phyloP scores from a whole-genome alignment of 2,113 vertebrate species.

The Corvus moneduloides region DNA sequence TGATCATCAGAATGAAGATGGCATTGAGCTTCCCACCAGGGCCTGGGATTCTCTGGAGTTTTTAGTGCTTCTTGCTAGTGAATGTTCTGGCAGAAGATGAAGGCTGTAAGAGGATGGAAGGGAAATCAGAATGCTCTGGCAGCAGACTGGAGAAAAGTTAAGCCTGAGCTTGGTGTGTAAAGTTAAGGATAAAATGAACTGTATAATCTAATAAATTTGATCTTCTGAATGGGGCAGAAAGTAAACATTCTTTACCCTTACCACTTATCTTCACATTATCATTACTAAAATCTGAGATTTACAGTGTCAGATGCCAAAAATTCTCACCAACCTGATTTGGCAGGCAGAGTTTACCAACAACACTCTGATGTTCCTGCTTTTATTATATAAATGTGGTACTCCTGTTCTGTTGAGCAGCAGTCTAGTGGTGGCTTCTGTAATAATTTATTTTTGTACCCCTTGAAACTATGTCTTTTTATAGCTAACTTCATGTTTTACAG shows the following conservation, averaged over 20 bases:
- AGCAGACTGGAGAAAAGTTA: background rate
- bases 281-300: background rate
- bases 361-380: background rate
- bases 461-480: background rate
- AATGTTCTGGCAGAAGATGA: background rate
- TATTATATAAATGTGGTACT: background rate
- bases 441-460: background rate
- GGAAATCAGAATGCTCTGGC: background rate
- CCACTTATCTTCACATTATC: background rate
- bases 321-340: background rate
- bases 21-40: background rate
- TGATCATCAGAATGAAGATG: background rate
- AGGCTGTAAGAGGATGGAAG: background rate
- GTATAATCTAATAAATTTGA: background rate
- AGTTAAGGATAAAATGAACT: background rate
- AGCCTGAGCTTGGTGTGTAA: background rate
- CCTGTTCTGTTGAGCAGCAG: background rate
- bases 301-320: background rate
- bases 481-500: background rate
- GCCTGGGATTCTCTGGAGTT: background rate
- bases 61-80: background rate
- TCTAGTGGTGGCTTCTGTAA: background rate
- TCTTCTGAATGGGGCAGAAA: background rate
- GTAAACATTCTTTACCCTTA: background rate
- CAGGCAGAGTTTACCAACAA: background rate